A percentile compares a stretch with the other conserved stretches of the same genome.
Conservation (phyloP, 2,888 invertebrate genomes). For the Acrobasis consociella region DNA sequence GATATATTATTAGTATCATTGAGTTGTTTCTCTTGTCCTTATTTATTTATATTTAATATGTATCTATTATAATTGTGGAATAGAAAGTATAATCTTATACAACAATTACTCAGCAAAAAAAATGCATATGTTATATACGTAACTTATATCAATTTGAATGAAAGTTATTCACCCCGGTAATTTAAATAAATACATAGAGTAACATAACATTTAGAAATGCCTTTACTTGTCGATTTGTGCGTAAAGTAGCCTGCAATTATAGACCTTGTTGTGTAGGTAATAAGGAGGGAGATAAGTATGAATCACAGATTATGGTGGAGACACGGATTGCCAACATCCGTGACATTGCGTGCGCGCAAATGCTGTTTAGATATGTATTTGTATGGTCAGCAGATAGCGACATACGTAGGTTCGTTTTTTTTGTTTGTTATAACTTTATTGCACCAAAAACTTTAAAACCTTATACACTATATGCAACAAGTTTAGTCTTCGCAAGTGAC, state of each 20-base stretch:
- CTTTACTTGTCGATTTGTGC: no score
- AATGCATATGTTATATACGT: constrained; percentile 12
- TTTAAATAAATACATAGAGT: constrained; percentile 18
- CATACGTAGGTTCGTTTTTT: not conserved
- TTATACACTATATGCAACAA: no score
- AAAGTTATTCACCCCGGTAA: constrained; percentile 17
- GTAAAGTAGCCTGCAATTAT: not conserved
- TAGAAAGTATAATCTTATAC: constrained; percentile 9
- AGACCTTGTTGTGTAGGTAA: not conserved
- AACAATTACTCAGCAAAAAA: constrained; percentile 10
- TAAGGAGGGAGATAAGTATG: not conserved
- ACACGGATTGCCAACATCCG: constrained; percentile 37
- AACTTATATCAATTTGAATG: constrained; percentile 14
- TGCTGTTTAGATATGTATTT: constrained; percentile 7
- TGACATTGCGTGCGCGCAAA: constrained; percentile 32
- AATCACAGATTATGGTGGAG: constrained; percentile 21
- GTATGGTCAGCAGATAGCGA: constrained; percentile 10
- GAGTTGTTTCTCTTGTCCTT: no score
- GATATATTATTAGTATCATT: no score
- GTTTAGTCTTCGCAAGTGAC: no score
- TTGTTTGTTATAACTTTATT: no score
- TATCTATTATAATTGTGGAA: not conserved
- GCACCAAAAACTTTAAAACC: no score
- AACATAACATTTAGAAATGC: constrained; percentile 21
- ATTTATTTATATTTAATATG: no score